phyloP scores from a whole-genome alignment of 2,888 invertebrate genomes.

The Cryptops parisi region DNA sequence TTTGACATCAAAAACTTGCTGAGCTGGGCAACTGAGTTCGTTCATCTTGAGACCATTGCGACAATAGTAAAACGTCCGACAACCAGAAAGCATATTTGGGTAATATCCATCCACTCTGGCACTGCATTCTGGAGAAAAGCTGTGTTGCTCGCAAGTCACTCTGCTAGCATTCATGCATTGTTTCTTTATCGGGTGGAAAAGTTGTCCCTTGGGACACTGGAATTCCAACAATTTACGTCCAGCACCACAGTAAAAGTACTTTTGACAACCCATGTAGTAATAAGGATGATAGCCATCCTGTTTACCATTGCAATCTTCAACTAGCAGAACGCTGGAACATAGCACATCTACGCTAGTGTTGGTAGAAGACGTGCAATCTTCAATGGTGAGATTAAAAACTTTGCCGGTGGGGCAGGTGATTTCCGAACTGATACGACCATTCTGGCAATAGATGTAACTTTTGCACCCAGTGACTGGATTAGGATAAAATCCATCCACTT shows the following conservation, averaged over 20 bases:
- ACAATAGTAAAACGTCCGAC: slow-evolving; percentile 43
- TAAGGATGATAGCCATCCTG: slow-evolving; percentile 27
- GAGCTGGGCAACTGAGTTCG: slow-evolving; percentile 36
- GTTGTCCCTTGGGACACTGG: slow-evolving; percentile 35
- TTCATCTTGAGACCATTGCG: slow-evolving; percentile 38
- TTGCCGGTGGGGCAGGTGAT: slow-evolving; percentile 39
- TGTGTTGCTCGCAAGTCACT: background rate
- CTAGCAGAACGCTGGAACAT: background rate
- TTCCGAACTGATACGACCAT: slow-evolving; percentile 23
- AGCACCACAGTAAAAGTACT: slow-evolving; percentile 43
- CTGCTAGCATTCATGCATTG: slow-evolving; percentile 9
- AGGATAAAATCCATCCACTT: slow-evolving; percentile 17
- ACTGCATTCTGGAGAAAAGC: slow-evolving; percentile 10
- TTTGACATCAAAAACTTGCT: slow-evolving; percentile 34
- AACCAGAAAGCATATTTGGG: slow-evolving; percentile 38
- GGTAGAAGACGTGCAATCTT: background rate
- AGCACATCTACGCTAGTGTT: slow-evolving; percentile 37
- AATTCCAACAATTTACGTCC: slow-evolving; percentile 38
- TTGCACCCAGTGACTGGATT: slow-evolving; percentile 12
- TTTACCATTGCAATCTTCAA: slow-evolving; percentile 18
- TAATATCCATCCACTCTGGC: slow-evolving; percentile 38
- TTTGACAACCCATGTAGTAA: slow-evolving; percentile 37
- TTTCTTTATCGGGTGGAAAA: slow-evolving; percentile 29
- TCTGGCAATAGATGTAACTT: slow-evolving; percentile 16
- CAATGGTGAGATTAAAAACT: slow-evolving; percentile 39